Conservation (phyloP, 2,888 invertebrate species). For the Chaitophorus viminalis region DNA sequence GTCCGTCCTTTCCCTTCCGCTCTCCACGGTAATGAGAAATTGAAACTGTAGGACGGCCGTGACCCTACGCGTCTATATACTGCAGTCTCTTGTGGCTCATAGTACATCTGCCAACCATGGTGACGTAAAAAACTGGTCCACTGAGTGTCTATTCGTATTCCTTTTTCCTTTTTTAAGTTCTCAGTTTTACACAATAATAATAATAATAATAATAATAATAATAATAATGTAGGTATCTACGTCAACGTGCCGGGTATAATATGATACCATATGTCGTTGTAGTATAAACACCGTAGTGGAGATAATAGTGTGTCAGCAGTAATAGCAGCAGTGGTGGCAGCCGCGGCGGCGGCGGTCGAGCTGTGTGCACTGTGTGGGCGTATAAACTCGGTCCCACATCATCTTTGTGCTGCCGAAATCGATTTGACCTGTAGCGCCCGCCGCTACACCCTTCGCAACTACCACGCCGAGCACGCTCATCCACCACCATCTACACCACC, state of each 20-base stretch:
- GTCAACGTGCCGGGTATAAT: not conserved
- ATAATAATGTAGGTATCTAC: not conserved
- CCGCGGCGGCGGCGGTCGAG: not conserved
- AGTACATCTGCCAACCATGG: too few relatives aligned
- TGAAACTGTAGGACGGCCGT: too few relatives aligned
- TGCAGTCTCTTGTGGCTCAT: too few relatives aligned
- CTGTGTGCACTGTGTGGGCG: slow-evolving; percentile 40
- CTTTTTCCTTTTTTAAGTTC: not conserved
- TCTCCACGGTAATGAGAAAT: too few relatives aligned
- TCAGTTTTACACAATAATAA: not conserved
- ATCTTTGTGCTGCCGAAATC: slow-evolving; percentile 57
- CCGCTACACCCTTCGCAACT: slow-evolving; percentile 21
- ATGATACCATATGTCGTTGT: not conserved
- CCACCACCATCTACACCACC: not conserved
- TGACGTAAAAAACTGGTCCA: too few relatives aligned
- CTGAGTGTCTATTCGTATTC: not conserved
- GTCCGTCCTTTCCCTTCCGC: too few relatives aligned
- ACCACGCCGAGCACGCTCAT: not conserved
- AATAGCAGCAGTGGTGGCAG: not conserved
- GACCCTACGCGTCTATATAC: too few relatives aligned
- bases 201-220: not conserved
- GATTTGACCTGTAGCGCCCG: slow-evolving; percentile 62
- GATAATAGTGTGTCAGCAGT: not conserved
- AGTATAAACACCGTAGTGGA: not conserved
- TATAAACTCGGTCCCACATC: slow-evolving; percentile 55